Percentiles rank a stretch among this genome's conserved stretches.
These are phyloP conservation scores for Callithrix jacchus DNA, from an alignment of 2,113 vertebrate genomes.

Conservation along the genomic window DNA sequence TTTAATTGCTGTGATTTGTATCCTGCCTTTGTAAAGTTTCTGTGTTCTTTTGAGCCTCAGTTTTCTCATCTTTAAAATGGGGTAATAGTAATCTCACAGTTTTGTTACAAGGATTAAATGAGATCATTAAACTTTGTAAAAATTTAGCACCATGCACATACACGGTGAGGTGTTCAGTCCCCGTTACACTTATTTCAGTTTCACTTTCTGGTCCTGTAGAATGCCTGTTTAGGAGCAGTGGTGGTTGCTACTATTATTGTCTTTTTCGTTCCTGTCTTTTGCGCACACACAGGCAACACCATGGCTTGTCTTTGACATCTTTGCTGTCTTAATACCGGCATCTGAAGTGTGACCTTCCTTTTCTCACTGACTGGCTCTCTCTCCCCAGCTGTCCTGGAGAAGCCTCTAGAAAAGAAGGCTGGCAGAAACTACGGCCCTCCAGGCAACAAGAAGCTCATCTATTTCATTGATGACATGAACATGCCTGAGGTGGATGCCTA, in stretches of 20 bases:
- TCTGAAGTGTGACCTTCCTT: background rate
- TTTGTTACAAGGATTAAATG: background rate
- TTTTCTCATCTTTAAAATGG: background rate
- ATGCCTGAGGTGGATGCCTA: slow-evolving; percentile 95
- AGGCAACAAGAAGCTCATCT: slow-evolving; percentile 91
- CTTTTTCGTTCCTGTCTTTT: fast-evolving
- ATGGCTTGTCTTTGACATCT: fast-evolving
- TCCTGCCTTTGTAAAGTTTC: background rate
- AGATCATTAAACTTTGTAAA: background rate
- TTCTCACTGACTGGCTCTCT: slow-evolving; percentile 26
- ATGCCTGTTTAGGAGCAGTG: background rate
- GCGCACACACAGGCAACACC: fast-evolving
- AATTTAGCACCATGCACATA: fast-evolving
- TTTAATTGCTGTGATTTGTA: background rate
- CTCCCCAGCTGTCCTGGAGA: slow-evolving; percentile 90
- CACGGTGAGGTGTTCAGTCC: background rate
- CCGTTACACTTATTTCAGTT: too few species aligned
- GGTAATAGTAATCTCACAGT: background rate
- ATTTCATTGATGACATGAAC: slow-evolving; percentile 97
- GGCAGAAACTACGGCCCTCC: slow-evolving; percentile 93
- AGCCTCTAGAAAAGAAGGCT: slow-evolving; percentile 96
- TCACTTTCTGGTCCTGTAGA: background rate
- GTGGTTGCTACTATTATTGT: fast-evolving
- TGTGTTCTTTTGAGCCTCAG: background rate
- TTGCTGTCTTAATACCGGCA: background rate